phyloP scores from a whole-genome alignment of 2,888 invertebrate genomes.

The Hydroisotoma schaefferi region DNA sequence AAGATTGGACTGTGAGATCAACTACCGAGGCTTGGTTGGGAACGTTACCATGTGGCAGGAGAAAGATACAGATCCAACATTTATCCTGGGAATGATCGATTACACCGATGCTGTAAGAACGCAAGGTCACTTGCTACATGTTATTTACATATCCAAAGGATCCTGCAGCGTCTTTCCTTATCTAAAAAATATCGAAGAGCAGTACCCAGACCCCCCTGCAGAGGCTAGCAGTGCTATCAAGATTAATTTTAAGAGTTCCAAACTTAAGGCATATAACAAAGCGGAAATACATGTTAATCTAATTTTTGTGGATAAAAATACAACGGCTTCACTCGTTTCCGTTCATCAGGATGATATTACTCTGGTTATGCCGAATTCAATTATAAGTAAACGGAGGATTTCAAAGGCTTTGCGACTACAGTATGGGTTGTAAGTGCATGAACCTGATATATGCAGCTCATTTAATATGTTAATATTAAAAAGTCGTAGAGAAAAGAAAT shows the following conservation, averaged over 20 bases:
- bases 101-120: constrained; percentile 35
- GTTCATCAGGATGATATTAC: constrained; percentile 39
- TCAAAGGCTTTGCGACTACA: too few species aligned
- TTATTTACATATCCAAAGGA: constrained; percentile 35
- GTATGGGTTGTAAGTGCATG: too few species aligned
- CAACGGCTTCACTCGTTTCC: constrained; percentile 40
- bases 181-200: constrained; percentile 17
- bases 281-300: constrained; percentile 42
- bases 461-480: too few species aligned
- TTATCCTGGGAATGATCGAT: constrained; percentile 35
- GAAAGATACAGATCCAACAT: constrained; percentile 18
- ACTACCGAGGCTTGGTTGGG: constrained; percentile 36
- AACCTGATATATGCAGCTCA: too few species aligned
- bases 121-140: constrained; percentile 39
- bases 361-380: constrained; percentile 34
- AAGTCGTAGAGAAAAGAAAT: too few species aligned
- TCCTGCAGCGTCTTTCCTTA: constrained; percentile 31
- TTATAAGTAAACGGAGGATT: too few species aligned
- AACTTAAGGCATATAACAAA: constrained; percentile 38
- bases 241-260: constrained; percentile 32
- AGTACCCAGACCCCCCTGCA: not conserved
- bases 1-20: constrained; percentile 38
- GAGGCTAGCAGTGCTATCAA: constrained; percentile 11
- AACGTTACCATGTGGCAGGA: constrained; percentile 42
- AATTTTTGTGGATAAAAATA: constrained; percentile 42